Evolutionary conservation across 2,113 vertebrate species (phyloP), one percentile per base, ranked within the genome.

Genomic region (Malurus elegans): DNA sequence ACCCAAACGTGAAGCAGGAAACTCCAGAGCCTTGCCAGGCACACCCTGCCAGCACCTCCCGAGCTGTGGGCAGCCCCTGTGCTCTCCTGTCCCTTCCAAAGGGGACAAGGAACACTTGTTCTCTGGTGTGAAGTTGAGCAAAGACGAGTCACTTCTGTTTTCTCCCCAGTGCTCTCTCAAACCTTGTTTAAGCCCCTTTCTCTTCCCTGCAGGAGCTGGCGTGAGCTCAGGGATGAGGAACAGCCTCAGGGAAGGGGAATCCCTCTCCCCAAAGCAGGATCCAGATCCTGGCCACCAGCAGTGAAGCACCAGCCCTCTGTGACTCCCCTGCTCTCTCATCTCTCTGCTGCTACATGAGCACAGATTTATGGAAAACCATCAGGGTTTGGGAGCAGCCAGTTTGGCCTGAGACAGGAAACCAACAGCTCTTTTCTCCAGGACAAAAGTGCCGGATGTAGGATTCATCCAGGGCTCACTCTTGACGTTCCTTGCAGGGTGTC

Each of bases 1-100:
- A 34, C 64, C 10, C 44, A 67, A 62, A 50, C 0, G 2, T 32
- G n/a, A 13, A 0, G 38, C 38, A 26, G 67, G 38, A 44, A 75
- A 20, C 29, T 44, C 60, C 80, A 54, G n/a, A n/a, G 85, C 57
- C 42, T 64, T 1, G 0, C 19, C 78, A 48, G 69, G 42, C 60
- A 44, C 61, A 42, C 18, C 60, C 17, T 17, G 75, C 47, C 79
- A 79, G 75, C 6, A 6, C 45, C n/a, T 40, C 76, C 66, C 18
- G 3, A 8, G 48, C 70, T 48, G 57, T 0, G 14, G 88, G 64
- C 69, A 70, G 71, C 9, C 74, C 51, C 78, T 58, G 88, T 57
- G n/a, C 84, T 60, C 51, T 78, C 75, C 51, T 14, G 34, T 14
- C 54, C 67, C 8, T 42, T 31, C 80, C n/a, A 26, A 17, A 72